phyloP scores from a whole-genome alignment of 2,113 vertebrate species.

The crab-eating macaque (Macaca fascicularis) region DNA sequence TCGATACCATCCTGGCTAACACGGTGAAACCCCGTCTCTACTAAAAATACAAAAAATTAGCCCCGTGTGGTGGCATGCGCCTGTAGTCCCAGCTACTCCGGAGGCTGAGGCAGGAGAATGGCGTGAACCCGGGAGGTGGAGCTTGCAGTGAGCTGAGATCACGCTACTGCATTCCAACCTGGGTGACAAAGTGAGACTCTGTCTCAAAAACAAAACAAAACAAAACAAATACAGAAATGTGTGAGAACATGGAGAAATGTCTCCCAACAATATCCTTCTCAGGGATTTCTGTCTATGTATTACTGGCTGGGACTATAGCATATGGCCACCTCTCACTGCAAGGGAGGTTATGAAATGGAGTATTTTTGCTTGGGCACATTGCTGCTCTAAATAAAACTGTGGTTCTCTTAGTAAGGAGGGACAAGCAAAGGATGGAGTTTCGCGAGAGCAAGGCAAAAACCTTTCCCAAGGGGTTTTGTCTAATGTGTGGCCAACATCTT shows the following conservation, averaged over 20 bases:
- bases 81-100: too few relatives aligned
- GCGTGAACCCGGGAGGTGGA: too few relatives aligned
- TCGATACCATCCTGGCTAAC: too few relatives aligned
- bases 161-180: too few relatives aligned
- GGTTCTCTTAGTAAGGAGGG: neutral
- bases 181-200: too few relatives aligned
- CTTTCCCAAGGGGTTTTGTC: neutral
- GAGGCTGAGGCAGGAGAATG: too few relatives aligned
- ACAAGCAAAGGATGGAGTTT: neutral
- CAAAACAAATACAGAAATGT: neutral
- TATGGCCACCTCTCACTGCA: neutral
- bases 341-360: neutral
- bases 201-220: too few relatives aligned
- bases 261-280: neutral
- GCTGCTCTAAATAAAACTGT: neutral
- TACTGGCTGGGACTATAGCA: neutral
- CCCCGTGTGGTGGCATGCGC: fast-evolving
- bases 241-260: neutral
- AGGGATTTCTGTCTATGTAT: neutral
- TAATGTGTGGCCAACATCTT: neutral
- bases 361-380: neutral
- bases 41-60: too few relatives aligned
- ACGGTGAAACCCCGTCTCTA: too few relatives aligned
- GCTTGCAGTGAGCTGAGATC: too few relatives aligned
- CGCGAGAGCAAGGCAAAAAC: neutral